These are phyloP conservation scores for Sebastolobus altivelis DNA, from an alignment of 2,797 vertebrate species.

Conservation along the genomic window DNA sequence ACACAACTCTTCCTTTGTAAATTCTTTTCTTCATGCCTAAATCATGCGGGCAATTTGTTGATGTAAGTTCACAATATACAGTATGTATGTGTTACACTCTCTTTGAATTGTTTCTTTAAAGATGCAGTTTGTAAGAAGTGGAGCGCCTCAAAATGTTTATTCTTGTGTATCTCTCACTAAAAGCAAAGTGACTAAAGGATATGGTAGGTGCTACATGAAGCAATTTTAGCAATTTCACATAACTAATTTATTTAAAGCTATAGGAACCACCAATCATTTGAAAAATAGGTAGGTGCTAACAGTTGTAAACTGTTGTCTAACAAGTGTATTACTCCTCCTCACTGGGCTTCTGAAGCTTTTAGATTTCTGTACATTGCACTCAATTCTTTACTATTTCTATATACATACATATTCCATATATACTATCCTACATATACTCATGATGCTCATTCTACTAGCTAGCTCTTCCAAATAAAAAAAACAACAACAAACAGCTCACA, in stretches of 20 bases:
- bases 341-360: not conserved
- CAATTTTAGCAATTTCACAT: conserved; percentile 1
- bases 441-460: not conserved
- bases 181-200: not conserved
- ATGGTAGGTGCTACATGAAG: conserved; percentile 1
- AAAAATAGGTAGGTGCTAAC: not conserved
- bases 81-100: conserved; percentile 92
- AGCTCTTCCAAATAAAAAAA: not conserved
- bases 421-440: not conserved
- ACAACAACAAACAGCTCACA: not conserved
- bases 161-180: not conserved
- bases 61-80: conserved; percentile 99
- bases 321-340: not conserved
- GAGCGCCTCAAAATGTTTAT: not conserved
- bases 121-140: conserved; percentile 71
- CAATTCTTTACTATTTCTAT: not conserved
- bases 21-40: conserved; percentile 99
- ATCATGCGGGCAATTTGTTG: conserved; percentile 99
- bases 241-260: not conserved
- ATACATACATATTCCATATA: not conserved
- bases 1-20: conserved; percentile 99
- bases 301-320: not conserved
- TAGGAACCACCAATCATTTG: not conserved
- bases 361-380: not conserved
- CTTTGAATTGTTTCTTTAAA: conserved; percentile 37